Evolutionary conservation across 2,113 vertebrate genomes (phyloP).

Genomic region (Rhynchomys soricoides): DNA sequence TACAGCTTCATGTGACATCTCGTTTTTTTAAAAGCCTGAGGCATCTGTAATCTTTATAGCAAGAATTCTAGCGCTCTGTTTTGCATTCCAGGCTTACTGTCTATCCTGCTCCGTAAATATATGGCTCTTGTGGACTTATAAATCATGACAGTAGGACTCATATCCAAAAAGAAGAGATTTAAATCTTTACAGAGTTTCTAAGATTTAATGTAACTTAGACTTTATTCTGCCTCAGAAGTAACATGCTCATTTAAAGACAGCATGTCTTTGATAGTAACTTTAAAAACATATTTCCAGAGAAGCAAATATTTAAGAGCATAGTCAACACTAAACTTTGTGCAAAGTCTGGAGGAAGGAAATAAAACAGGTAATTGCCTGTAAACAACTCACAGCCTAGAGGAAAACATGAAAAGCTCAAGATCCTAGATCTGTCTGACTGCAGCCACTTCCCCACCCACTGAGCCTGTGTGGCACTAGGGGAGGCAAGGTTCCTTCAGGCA

Average conservation of each 20-base stretch:
- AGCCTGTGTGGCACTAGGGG: background rate
- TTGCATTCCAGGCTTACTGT: constrained; percentile 80
- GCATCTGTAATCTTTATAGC: constrained; percentile 71
- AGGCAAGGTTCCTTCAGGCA: background rate
- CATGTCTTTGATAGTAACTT: constrained; percentile 4
- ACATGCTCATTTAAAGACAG: constrained; percentile 45
- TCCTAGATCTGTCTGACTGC: fast-evolving
- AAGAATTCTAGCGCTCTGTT: constrained; percentile 70
- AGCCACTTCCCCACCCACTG: fast-evolving
- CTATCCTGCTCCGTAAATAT: constrained; percentile 73
- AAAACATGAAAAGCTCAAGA: background rate
- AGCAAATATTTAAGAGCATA: background rate
- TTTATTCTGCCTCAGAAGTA: constrained; percentile 37
- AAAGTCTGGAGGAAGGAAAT: background rate
- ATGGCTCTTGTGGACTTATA: constrained; percentile 82
- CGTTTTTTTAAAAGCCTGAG: constrained; percentile 71
- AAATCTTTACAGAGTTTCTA: constrained; percentile 58
- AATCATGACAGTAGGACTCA: constrained; percentile 82
- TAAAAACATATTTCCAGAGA: background rate
- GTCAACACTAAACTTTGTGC: background rate
- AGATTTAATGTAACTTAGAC: constrained; percentile 22
- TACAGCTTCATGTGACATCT: constrained; percentile 81
- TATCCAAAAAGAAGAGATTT: constrained; percentile 65
- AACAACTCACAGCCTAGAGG: background rate
- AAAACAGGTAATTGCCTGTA: background rate